Evolutionary conservation across 2,888 invertebrate species (phyloP).

Genomic region (Drosophila ustulata): DNA sequence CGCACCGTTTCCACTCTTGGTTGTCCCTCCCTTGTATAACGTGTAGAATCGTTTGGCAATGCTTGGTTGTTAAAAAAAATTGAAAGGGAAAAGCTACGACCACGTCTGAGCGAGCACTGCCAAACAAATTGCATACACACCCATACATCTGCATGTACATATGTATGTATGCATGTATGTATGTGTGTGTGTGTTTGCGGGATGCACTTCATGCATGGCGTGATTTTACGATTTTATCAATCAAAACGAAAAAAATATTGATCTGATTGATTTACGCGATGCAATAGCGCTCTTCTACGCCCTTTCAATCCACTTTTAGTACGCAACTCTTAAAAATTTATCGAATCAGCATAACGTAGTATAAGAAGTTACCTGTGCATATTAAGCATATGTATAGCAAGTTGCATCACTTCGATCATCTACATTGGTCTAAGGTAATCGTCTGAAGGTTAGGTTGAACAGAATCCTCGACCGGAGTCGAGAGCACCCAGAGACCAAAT

Average conservation of each 20-base stretch:
- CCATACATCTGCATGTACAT: slow-evolving; percentile 8
- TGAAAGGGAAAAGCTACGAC: slow-evolving; percentile 37
- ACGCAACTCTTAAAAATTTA: slow-evolving; percentile 39
- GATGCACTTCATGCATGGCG: slow-evolving; percentile 46
- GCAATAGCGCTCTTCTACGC: slow-evolving; percentile 24
- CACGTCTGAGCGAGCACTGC: slow-evolving; percentile 40
- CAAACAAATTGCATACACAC: slow-evolving; percentile 46
- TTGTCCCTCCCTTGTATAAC: slow-evolving; percentile 8
- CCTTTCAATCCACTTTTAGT: slow-evolving; percentile 19
- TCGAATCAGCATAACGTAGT: slow-evolving; percentile 28
- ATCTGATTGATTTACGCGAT: slow-evolving; percentile 67
- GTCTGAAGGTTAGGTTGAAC: neutral
- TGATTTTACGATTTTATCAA: slow-evolving; percentile 70
- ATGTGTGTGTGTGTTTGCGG: slow-evolving; percentile 3
- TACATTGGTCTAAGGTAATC: neutral
- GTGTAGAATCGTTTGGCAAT: slow-evolving; percentile 38
- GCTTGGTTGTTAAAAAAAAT: slow-evolving; percentile 32
- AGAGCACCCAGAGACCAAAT: too few relatives aligned
- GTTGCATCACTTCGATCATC: too few relatives aligned
- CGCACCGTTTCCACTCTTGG: neutral
- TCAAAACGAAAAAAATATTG: slow-evolving; percentile 61
- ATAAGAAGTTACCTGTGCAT: neutral
- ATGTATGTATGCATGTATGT: neutral
- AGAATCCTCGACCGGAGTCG: too few relatives aligned
- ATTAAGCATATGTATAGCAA: neutral